Percentiles rank a stretch among this genome's conserved stretches.
Evolutionary conservation across 2,888 invertebrate genomes (phyloP).

Genomic region (Adelphocoris suturalis): DNA sequence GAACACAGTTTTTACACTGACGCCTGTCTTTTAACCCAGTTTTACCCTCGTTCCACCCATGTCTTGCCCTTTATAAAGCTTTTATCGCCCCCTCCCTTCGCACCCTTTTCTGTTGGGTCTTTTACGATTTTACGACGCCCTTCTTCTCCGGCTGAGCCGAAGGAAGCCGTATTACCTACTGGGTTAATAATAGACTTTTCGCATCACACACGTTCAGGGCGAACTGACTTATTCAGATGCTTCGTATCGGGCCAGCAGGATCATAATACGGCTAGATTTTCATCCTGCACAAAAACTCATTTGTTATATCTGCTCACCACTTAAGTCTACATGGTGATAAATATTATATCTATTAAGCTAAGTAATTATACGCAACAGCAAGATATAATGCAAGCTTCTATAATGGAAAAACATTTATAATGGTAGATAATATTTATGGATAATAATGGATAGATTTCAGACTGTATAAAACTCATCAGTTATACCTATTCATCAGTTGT

Average conservation of each 20-base stretch:
- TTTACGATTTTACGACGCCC: slow-evolving; percentile 36
- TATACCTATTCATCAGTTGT: too few relatives aligned
- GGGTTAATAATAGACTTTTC: slow-evolving; percentile 20
- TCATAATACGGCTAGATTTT: too few relatives aligned
- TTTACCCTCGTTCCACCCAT: not conserved
- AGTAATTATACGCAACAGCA: too few relatives aligned
- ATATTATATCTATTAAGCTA: too few relatives aligned
- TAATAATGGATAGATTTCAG: too few relatives aligned
- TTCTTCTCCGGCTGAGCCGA: not conserved
- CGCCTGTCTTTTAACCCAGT: slow-evolving; percentile 29
- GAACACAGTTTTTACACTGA: not conserved
- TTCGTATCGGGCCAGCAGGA: not conserved
- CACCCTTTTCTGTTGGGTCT: not conserved
- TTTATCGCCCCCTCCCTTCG: slow-evolving; percentile 1
- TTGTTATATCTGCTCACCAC: too few relatives aligned
- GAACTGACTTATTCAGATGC: not conserved
- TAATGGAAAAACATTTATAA: too few relatives aligned
- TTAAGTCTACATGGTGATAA: too few relatives aligned
- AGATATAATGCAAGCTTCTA: too few relatives aligned
- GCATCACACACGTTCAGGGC: not conserved
- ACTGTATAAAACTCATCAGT: too few relatives aligned
- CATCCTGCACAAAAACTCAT: too few relatives aligned
- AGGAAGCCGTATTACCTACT: not conserved
- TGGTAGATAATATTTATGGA: too few relatives aligned
- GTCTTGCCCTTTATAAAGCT: slow-evolving; percentile 31